Conservation (phyloP, 2,888 invertebrate genomes). For the Eremobia ochroleuca region DNA sequence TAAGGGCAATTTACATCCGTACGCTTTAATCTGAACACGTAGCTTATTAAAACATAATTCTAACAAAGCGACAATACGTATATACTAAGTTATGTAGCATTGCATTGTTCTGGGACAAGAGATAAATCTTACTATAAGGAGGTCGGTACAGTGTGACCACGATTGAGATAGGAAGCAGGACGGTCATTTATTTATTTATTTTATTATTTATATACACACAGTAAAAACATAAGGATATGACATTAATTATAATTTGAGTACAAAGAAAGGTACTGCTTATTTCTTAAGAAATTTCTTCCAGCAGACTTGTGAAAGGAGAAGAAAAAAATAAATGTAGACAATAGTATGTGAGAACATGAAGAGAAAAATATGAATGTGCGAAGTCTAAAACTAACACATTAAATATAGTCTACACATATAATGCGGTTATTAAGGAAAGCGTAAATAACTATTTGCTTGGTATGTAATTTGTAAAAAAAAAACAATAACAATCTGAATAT, state of each 20-base stretch:
- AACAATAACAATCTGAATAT: not conserved
- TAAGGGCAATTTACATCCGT: constrained; percentile 49
- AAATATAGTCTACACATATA: too few species aligned
- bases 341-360: too few species aligned
- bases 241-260: too few species aligned
- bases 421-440: constrained; percentile 1
- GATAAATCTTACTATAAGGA: constrained; percentile 72
- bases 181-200: too few species aligned
- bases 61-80: constrained; percentile 61
- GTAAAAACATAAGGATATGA: too few species aligned
- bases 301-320: too few species aligned
- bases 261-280: too few species aligned
- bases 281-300: too few species aligned
- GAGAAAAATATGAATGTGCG: too few species aligned
- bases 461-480: not conserved
- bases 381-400: too few species aligned
- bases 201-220: too few species aligned
- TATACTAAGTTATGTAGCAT: constrained; percentile 36
- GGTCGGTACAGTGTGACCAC: constrained; percentile 52
- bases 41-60: constrained; percentile 67
- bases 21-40: constrained; percentile 42
- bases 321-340: too few species aligned
- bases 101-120: constrained; percentile 72
- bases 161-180: constrained; percentile 17
- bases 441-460: constrained; percentile 4